Conservation (phyloP, 2,888 invertebrate genomes). For the Chrysolina oricalcia region DNA sequence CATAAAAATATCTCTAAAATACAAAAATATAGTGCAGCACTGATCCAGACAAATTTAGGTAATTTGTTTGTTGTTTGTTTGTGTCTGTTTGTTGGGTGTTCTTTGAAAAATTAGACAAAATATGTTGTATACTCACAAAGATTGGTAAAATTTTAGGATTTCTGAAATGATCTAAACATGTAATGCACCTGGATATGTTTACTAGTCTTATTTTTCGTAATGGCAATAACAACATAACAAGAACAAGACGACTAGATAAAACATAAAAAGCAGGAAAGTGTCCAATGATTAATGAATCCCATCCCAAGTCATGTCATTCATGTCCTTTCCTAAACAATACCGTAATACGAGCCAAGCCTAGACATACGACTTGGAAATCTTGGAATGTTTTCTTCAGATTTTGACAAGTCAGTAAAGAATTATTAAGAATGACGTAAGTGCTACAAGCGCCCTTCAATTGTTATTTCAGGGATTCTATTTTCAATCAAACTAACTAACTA, state of each 20-base stretch:
- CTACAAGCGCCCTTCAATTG: conserved; percentile 52
- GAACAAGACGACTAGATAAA: neutral
- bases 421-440: conserved; percentile 62
- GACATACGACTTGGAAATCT: conserved; percentile 52
- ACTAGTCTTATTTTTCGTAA: no score
- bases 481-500: conserved; percentile 23
- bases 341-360: conserved; percentile 53
- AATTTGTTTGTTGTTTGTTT: no score
- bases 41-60: no score
- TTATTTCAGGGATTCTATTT: conserved; percentile 43
- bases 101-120: no score
- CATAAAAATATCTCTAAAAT: no score
- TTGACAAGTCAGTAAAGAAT: conserved; percentile 57
- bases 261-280: neutral
- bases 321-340: conserved; percentile 58
- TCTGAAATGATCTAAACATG: no score
- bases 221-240: neutral
- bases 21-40: no score
- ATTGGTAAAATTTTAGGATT: no score
- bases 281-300: neutral
- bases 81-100: no score
- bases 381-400: conserved; percentile 51
- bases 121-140: no score
- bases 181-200: no score
- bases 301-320: neutral